Evolutionary conservation across 2,113 vertebrate species (phyloP), one percentile per base, ranked within the genome.

Genomic region (Anarrhichthys ocellatus): DNA sequence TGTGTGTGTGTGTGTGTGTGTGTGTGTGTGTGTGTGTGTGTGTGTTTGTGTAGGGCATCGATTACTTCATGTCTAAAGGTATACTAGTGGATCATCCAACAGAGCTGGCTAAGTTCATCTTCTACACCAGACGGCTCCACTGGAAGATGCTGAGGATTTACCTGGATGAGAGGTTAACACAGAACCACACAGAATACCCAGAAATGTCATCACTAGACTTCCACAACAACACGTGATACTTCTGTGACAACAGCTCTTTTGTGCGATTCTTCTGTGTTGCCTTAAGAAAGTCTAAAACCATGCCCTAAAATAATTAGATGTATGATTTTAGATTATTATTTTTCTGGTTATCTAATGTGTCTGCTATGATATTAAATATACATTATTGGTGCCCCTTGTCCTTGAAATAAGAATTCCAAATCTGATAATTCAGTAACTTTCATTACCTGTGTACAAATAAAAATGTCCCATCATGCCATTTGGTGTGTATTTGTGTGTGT

Each of bases 131-230:
- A 94, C 97, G 96, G 73, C 96, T 99, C 90, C 97, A 99, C 91
- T 99, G 98, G 98, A 99, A 99, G 95, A 99, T 98, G 95, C 95
- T 99, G 88, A 96, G 97, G 93, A 96, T 98, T 91, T 99, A 99
- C 90, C 96, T 99, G 85, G 98, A 99, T 91, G 97, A 99, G 93
- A 97, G 98, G 98, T 99, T 91, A 86, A 78, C 0, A 63, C 11
- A 52, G 2, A 44, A 0, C 56, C 42, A 62, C 50, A 74, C 10
- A 85, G 3, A 34, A 75, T 46, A 32, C n/a, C 34, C 22, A 13
- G 29, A 56, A 48, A n/a, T n/a, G 5, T 10, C 24, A 44, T 6
- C n/a, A 54, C 32, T 40, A 17, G 17, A 62, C 29, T 50, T 78
- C 5, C 32, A 58, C 36, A 48, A 54, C n/a, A 54, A 62, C 17